Conservation (phyloP, 2,888 invertebrate genomes). For the Marasmarcha lunaedactyla region DNA sequence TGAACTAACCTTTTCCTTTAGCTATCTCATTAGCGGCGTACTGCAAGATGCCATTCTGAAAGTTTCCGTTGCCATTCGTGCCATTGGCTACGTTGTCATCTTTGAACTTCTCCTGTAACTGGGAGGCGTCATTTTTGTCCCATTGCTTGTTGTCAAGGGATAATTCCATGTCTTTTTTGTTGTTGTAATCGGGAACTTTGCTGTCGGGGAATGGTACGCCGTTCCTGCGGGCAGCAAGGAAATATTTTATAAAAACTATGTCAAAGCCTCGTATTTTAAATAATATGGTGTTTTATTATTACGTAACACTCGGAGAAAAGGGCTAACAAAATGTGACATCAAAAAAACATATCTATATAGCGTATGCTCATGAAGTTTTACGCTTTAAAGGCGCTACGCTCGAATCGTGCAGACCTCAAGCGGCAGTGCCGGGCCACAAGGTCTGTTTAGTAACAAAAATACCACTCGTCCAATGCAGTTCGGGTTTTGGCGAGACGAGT, state of each 20-base stretch:
- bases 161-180: slow-evolving; percentile 53
- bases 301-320: too few relatives aligned
- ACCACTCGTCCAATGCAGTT: too few relatives aligned
- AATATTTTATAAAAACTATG: not conserved
- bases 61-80: slow-evolving; percentile 42
- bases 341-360: too few relatives aligned
- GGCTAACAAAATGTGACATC: too few relatives aligned
- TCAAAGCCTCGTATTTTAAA: too few relatives aligned
- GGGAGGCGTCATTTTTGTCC: slow-evolving; percentile 67
- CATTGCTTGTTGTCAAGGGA: slow-evolving; percentile 36
- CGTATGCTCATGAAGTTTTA: too few relatives aligned
- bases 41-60: slow-evolving; percentile 63
- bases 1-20: slow-evolving; percentile 50
- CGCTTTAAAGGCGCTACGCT: too few relatives aligned
- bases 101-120: slow-evolving; percentile 43
- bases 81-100: slow-evolving; percentile 36
- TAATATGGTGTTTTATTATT: too few relatives aligned
- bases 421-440: too few relatives aligned
- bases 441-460: too few relatives aligned
- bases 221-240: slow-evolving; percentile 45
- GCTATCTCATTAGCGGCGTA: slow-evolving; percentile 75
- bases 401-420: too few relatives aligned
- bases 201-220: slow-evolving; percentile 77
- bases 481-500: too few relatives aligned
- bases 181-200: slow-evolving; percentile 66